Evolutionary conservation across 2,113 vertebrate species (phyloP).

Genomic region (Ochotona curzoniae): DNA sequence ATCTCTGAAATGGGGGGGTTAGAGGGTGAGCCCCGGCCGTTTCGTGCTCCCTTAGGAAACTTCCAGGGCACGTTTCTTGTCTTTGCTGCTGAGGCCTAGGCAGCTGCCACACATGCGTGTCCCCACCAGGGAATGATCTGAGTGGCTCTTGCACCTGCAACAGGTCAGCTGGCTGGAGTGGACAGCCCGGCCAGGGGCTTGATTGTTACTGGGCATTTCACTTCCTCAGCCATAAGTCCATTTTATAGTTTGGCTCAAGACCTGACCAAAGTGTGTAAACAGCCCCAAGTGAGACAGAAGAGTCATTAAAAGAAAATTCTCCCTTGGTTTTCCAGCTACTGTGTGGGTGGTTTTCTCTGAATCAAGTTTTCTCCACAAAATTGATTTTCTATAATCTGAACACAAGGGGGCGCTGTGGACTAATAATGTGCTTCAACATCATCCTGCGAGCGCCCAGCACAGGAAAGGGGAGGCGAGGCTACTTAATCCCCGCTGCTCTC

Average conservation of each 20-base stretch:
- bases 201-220: neutral
- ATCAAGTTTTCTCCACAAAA: neutral
- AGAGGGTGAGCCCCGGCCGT: neutral
- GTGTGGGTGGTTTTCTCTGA: neutral
- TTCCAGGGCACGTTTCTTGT: neutral
- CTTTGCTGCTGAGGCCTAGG: neutral
- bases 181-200: neutral
- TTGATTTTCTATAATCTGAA: neutral
- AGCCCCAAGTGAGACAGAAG: neutral
- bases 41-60: neutral
- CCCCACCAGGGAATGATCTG: neutral
- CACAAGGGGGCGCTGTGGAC: constrained; percentile 64
- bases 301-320: neutral
- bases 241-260: neutral
- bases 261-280: neutral
- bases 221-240: neutral
- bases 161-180: neutral
- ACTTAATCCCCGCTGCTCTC: neutral
- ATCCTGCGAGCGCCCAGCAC: neutral
- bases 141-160: neutral
- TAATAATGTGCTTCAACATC: neutral
- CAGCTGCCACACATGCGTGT: neutral
- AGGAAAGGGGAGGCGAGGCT: neutral
- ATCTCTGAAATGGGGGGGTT: constrained; percentile 82
- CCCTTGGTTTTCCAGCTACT: neutral